Percentiles rank a stretch among this genome's conserved stretches.
Conservation (phyloP, 2,888 invertebrate species). For the Dysmachus trigonus region DNA sequence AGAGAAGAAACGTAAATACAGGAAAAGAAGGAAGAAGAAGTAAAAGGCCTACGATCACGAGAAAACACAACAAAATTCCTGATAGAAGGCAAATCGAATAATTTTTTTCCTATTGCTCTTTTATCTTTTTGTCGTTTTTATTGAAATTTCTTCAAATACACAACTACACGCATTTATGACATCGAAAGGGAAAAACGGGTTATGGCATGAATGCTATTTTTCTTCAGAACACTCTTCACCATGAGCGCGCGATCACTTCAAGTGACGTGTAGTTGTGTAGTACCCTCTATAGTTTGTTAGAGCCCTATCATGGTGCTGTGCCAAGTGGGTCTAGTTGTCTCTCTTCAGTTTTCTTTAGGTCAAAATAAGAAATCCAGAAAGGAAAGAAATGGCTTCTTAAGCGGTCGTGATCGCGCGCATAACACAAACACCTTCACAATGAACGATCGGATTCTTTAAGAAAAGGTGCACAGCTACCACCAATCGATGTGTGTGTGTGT, state of each 20-base stretch:
- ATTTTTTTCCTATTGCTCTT: background rate
- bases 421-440: background rate
- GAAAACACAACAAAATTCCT: slow-evolving; percentile 4
- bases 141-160: slow-evolving; percentile 36
- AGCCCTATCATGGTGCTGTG: background rate
- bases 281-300: background rate
- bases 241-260: slow-evolving; percentile 9
- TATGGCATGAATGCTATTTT: slow-evolving; percentile 53
- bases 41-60: background rate
- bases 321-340: slow-evolving; percentile 14
- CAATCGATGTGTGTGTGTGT: background rate
- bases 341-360: slow-evolving; percentile 27
- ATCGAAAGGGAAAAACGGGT: slow-evolving; percentile 36
- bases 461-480: background rate
- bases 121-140: slow-evolving; percentile 4
- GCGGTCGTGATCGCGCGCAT: slow-evolving; percentile 23
- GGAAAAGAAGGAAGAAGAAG: background rate
- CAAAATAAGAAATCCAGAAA: slow-evolving; percentile 17
- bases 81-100: slow-evolving; percentile 2
- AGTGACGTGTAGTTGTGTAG: slow-evolving; percentile 11
- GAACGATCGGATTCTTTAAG: background rate
- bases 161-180: slow-evolving; percentile 38
- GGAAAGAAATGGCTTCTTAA: slow-evolving; percentile 31
- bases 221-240: slow-evolving; percentile 38
- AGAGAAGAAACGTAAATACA: background rate